These are phyloP conservation scores for Macrocentrus cingulum DNA, from an alignment of 1,140 invertebrate species.

Conservation along the genomic window DNA sequence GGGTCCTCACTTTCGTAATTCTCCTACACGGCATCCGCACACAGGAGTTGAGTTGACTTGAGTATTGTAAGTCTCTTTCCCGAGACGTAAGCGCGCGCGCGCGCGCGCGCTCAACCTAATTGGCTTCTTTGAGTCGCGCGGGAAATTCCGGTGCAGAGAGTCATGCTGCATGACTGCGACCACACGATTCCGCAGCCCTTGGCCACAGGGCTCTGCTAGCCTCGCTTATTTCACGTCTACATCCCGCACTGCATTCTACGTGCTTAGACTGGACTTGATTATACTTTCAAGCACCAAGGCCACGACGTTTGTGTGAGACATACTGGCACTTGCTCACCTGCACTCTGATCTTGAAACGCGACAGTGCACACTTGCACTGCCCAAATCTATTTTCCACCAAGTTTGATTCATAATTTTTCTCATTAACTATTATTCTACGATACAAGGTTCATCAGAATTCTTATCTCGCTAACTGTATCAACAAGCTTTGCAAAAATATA, in stretches of 20 bases:
- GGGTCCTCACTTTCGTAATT: conserved; percentile 33
- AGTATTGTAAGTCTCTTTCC: conserved; percentile 11
- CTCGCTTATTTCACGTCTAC: no score
- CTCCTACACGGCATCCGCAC: conserved; percentile 16
- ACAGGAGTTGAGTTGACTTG: not conserved
- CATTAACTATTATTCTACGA: no score
- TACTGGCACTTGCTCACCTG: conserved; percentile 36
- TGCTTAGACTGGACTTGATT: conserved; percentile 31
- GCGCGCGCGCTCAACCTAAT: conserved; percentile 17
- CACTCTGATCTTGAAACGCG: conserved; percentile 12
- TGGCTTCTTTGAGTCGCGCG: not conserved
- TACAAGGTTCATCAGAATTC: no score
- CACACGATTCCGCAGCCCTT: no score
- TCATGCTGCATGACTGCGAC: no score
- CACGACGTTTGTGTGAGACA: conserved; percentile 36
- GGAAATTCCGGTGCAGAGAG: conserved; percentile 25
- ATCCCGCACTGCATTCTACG: not conserved
- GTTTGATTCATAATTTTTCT: not conserved
- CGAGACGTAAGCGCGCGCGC: no score
- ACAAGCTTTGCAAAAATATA: no score
- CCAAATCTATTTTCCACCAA: conserved; percentile 8
- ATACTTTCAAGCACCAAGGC: conserved; percentile 54
- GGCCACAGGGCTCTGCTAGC: no score
- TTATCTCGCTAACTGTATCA: no score
- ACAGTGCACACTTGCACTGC: conserved; percentile 24